Evolutionary conservation across 2,797 vertebrate genomes (phyloP).

Genomic region (Anguilla anguilla): DNA sequence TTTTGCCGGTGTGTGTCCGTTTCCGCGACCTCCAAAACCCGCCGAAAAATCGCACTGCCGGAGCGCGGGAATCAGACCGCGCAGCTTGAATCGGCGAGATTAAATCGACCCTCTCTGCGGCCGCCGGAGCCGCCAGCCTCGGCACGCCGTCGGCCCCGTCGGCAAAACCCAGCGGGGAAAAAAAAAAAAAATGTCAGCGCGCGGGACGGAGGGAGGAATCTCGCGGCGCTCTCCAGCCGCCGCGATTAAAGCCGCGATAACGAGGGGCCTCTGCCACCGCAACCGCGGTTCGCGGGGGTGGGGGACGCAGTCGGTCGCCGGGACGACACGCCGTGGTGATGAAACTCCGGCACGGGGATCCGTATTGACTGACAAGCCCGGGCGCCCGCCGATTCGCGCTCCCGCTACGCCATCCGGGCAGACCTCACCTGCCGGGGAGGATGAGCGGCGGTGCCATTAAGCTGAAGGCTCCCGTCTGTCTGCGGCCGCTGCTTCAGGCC

Average conservation of each 20-base stretch:
- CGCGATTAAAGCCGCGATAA: neutral
- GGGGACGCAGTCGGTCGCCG: neutral
- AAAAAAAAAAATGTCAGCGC: neutral
- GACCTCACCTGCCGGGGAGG: neutral
- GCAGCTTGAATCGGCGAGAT: neutral
- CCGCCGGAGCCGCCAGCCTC: neutral
- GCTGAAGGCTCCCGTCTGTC: neutral
- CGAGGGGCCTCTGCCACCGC: neutral
- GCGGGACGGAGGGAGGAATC: neutral
- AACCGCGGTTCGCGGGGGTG: neutral
- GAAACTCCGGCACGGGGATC: neutral
- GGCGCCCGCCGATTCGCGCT: neutral
- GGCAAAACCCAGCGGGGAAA: neutral
- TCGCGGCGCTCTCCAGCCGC: neutral
- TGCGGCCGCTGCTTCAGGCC: neutral
- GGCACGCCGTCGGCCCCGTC: neutral
- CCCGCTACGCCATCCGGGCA: neutral
- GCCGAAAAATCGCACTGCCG: too few relatives aligned
- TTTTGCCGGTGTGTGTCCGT: neutral
- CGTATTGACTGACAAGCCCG: neutral
- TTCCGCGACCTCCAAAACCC: neutral
- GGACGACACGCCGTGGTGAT: neutral
- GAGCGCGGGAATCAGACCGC: neutral
- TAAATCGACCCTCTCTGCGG: neutral
- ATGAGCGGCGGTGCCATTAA: constrained; percentile 4